Evolutionary conservation across 1,140 invertebrate species (phyloP).

Genomic region (Acromyrmex echinatior): DNA sequence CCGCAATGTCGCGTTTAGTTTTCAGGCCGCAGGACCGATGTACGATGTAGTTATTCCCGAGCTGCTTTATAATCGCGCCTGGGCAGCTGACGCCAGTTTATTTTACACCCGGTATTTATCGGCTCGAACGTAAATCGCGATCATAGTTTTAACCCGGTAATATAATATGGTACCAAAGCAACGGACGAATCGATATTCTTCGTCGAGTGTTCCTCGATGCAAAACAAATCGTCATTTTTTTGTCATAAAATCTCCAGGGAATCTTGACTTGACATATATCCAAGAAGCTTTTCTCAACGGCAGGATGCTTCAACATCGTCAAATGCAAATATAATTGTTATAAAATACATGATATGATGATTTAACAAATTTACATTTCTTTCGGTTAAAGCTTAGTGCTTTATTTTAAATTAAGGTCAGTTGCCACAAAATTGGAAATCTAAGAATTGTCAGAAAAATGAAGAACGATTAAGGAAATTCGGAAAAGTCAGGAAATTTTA

Average conservation of each 20-base stretch:
- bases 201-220: background rate
- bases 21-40: conserved; percentile 1
- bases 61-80: conserved; percentile 60
- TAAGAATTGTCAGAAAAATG: too few species aligned
- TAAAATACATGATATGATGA: background rate
- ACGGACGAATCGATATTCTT: conserved; percentile 47
- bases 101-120: conserved; percentile 70
- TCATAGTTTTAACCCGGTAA: conserved; percentile 19
- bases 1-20: conserved; percentile 35
- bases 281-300: background rate
- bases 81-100: conserved; percentile 68
- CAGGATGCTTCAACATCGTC: background rate
- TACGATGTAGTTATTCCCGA: conserved; percentile 26
- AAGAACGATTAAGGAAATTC: too few species aligned
- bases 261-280: conserved; percentile 6
- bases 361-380: background rate
- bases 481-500: too few species aligned
- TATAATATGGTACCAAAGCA: background rate
- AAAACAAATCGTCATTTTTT: conserved; percentile 26
- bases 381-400: background rate
- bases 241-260: conserved; percentile 40
- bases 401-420: background rate
- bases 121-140: conserved; percentile 64
- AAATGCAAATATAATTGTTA: too few species aligned
- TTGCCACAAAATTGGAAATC: too few species aligned